Evolutionary conservation across 2,113 vertebrate species (phyloP), one percentile per base, ranked within the genome.

Genomic region (Sitta europaea): DNA sequence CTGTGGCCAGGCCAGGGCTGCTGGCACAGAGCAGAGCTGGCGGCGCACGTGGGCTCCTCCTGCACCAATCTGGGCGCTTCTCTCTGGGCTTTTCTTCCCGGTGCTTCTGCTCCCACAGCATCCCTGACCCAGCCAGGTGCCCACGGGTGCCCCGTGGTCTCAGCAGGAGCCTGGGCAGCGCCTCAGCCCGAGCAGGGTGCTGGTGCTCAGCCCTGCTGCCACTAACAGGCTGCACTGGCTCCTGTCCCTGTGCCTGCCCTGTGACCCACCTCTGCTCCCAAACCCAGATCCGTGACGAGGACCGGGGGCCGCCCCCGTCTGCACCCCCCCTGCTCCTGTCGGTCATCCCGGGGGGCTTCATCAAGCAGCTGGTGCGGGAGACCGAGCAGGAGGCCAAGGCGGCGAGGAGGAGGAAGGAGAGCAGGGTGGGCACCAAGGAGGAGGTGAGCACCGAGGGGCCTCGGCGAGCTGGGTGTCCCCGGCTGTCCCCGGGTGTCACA

Each of bases 221-320:
- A 0, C 91, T 24, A 2, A 4, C 2, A 8, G 35, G 55, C 28
- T 42, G 65, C 9, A 40, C 80, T 1, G 58, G 57, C 33, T 40
- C 10, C 45, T 1, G 8, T 47, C 38, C 24, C 48, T 0, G 2
- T 1, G 3, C 70, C 3, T 2, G 22, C 47, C 54, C 62, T 10
- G 2, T 84, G 66, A 96, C 55, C 50, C 6, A 8, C 12, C 61
- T 95, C 17, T 94, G 88, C 92, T 88, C 95, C 77, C 27, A 14
- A 50, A 40, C 74, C 96, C 98, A 99, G 99, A 99, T 99, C 24
- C 98, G 98, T 95, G 99, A 99, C 88, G 99, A 99, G 97, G 99
- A 99, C 77, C 98, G 98, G 88, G 98, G 97, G 25, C 97, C 98
- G 0, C 94, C 96, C 0, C 94, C 98, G 0, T 92, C 98, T 1